Percentiles rank a stretch among this genome's conserved stretches.
Evolutionary conservation across 1,140 invertebrate genomes (phyloP).

Genomic region (Lordiphosa mommai): DNA sequence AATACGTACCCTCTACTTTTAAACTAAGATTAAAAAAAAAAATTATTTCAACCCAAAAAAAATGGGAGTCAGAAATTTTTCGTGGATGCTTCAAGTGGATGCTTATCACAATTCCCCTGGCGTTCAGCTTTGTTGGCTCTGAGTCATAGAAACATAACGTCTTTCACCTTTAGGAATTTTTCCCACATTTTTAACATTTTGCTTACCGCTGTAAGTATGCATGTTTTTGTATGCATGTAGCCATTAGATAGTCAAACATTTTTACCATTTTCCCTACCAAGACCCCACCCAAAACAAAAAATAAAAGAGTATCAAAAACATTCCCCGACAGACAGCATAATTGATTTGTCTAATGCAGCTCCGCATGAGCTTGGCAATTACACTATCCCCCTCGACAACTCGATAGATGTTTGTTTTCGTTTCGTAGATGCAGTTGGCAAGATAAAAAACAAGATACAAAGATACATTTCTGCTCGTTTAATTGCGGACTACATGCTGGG

Average conservation of each 20-base stretch:
- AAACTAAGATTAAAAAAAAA: too few relatives aligned
- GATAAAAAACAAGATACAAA: slow-evolving; percentile 47
- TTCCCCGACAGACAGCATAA: slow-evolving; percentile 44
- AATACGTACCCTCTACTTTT: too few relatives aligned
- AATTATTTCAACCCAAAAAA: too few relatives aligned
- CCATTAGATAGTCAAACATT: too few relatives aligned
- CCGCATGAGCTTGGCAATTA: slow-evolving; percentile 51
- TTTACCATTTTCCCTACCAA: too few relatives aligned
- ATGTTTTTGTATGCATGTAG: too few relatives aligned
- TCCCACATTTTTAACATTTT: slow-evolving; percentile 11
- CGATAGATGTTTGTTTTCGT: slow-evolving; percentile 48
- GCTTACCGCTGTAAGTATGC: background rate
- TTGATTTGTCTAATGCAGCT: slow-evolving; percentile 71
- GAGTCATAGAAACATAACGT: too few relatives aligned
- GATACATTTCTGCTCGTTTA: slow-evolving; percentile 73
- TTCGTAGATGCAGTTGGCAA: slow-evolving; percentile 38
- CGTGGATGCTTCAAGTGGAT: too few relatives aligned
- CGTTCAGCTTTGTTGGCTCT: too few relatives aligned
- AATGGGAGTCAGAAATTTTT: too few relatives aligned
- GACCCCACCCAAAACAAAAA: slow-evolving; percentile 21
- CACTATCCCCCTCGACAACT: background rate
- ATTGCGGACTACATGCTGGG: slow-evolving; percentile 64
- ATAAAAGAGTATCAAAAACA: background rate
- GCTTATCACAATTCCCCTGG: too few relatives aligned
- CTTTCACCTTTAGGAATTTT: background rate